Percentiles rank a stretch among this genome's conserved stretches.
These are phyloP conservation scores for Sebastes baramenuke DNA, from an alignment of 2,797 vertebrate species.

Conservation along the genomic window DNA sequence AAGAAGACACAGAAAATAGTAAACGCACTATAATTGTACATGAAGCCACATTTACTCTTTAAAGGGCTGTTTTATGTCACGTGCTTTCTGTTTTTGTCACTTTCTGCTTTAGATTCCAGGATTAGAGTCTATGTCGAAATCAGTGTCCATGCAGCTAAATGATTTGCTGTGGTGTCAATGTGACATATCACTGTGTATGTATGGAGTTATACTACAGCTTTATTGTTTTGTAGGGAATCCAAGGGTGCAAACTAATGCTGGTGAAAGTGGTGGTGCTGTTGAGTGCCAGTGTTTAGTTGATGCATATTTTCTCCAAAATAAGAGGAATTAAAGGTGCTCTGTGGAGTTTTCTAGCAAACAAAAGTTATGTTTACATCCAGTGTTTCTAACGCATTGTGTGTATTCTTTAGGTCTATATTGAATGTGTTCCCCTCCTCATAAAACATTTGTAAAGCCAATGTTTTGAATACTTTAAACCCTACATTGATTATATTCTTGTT, in stretches of 20 bases:
- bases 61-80: neutral
- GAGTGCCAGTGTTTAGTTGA: neutral
- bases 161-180: slow-evolving; percentile 5
- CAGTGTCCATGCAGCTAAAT: neutral
- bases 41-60: neutral
- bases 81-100: neutral
- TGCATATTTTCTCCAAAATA: neutral
- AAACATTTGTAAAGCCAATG: neutral
- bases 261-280: no score
- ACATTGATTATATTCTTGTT: neutral
- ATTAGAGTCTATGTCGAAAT: neutral
- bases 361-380: neutral
- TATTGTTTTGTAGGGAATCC: neutral
- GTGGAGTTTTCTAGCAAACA: neutral
- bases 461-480: neutral
- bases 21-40: neutral
- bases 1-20: neutral
- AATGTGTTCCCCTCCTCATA: neutral
- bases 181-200: neutral
- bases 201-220: neutral
- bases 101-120: neutral
- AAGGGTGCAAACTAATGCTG: neutral
- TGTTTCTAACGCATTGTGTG: neutral
- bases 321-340: neutral
- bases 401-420: neutral